A percentile compares a stretch with the other conserved stretches of the same genome.
phyloP scores from a whole-genome alignment of 1,140 invertebrate genomes.

The Drosophila ananassae region DNA sequence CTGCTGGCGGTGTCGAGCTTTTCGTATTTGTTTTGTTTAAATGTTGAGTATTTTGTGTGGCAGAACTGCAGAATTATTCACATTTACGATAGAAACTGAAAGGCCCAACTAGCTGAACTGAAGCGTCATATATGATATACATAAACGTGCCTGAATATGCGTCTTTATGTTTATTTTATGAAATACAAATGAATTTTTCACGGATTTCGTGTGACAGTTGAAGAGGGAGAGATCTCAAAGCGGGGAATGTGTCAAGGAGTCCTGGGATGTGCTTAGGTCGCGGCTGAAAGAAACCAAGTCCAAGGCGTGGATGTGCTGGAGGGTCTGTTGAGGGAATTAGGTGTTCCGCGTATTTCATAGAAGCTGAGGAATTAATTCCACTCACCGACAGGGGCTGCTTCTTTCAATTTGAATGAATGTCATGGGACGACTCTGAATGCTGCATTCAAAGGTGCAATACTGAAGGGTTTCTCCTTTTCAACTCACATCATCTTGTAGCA shows the following conservation, averaged over 20 bases:
- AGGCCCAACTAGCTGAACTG: background rate
- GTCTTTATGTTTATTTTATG: no score
- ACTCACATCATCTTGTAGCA: background rate
- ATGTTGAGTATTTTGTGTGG: slow-evolving; percentile 22
- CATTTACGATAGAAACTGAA: slow-evolving; percentile 52
- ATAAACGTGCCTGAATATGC: no score
- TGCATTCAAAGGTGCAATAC: background rate
- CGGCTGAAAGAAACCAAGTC: slow-evolving; percentile 4
- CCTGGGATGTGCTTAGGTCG: slow-evolving; percentile 41
- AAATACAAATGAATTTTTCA: background rate
- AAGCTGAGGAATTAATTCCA: slow-evolving; percentile 27
- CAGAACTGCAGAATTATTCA: slow-evolving; percentile 22
- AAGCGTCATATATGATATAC: background rate
- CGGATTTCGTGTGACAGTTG: slow-evolving; percentile 42
- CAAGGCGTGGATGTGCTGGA: slow-evolving; percentile 42
- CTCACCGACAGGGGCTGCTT: background rate
- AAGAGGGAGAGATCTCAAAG: slow-evolving; percentile 23
- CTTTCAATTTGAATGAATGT: slow-evolving; percentile 26
- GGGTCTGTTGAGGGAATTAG: slow-evolving; percentile 34
- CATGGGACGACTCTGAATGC: background rate
- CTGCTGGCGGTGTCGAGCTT: slow-evolving; percentile 21
- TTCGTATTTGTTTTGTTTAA: slow-evolving; percentile 42
- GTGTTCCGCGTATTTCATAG: slow-evolving; percentile 42
- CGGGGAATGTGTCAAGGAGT: slow-evolving; percentile 49
- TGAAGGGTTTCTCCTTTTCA: background rate